A percentile compares a stretch with the other conserved stretches of the same genome.
These are phyloP conservation scores for Cistogaster globosa DNA, from an alignment of 2,888 invertebrate genomes.

Conservation along the genomic window DNA sequence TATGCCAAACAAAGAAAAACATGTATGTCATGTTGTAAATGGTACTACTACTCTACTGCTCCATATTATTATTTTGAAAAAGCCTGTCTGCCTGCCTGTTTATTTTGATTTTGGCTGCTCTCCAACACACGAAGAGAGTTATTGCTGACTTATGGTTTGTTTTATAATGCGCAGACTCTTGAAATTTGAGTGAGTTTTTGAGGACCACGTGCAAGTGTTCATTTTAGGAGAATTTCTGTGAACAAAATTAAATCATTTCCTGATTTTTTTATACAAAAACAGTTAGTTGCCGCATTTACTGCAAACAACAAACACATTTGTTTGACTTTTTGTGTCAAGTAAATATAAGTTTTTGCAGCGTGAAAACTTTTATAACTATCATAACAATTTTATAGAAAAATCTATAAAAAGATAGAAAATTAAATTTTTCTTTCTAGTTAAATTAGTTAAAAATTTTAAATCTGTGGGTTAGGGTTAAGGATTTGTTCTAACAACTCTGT, in stretches of 20 bases:
- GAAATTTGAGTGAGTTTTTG: slow-evolving; percentile 27
- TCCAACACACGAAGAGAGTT: slow-evolving; percentile 9
- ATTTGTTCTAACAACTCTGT: too few species aligned
- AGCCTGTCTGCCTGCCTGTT: neutral
- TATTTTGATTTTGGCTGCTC: slow-evolving; percentile 24
- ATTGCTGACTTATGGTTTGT: neutral
- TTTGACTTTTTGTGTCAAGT: neutral
- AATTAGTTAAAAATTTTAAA: too few species aligned
- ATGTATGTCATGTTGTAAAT: slow-evolving; percentile 43
- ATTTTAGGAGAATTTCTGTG: slow-evolving; percentile 1
- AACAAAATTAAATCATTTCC: slow-evolving; percentile 19
- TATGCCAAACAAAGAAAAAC: slow-evolving; percentile 17
- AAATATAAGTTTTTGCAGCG: neutral
- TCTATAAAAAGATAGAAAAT: neutral
- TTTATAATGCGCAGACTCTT: slow-evolving; percentile 38
- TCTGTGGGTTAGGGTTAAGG: too few species aligned
- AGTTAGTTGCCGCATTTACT: slow-evolving; percentile 35
- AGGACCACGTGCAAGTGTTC: slow-evolving; percentile 60
- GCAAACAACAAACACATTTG: neutral
- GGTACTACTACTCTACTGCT: slow-evolving; percentile 63
- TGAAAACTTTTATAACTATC: neutral
- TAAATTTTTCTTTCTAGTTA: neutral
- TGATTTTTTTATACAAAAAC: neutral
- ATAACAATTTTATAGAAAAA: too few species aligned
- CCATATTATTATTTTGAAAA: slow-evolving; percentile 31